Conservation (phyloP, 2,888 invertebrate species). For the Bruchidius siliquastri region DNA sequence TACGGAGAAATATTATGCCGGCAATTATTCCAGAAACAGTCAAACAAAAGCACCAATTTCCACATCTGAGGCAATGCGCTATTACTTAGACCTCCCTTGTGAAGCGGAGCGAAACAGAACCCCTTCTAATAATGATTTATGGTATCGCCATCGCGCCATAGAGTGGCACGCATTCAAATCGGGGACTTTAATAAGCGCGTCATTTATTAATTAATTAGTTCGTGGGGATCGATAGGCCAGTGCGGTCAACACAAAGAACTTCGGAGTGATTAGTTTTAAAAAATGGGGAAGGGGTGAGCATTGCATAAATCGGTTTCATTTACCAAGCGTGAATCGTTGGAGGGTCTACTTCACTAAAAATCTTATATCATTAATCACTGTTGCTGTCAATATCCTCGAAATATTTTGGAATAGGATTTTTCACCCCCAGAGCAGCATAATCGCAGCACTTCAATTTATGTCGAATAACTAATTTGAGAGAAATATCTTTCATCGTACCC, state of each 20-base stretch:
- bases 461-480: too few relatives aligned
- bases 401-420: too few relatives aligned
- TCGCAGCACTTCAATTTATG: too few relatives aligned
- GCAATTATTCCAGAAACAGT: too few relatives aligned
- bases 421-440: too few relatives aligned
- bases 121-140: neutral
- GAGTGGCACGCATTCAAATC: neutral
- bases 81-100: too few relatives aligned
- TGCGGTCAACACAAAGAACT: too few relatives aligned
- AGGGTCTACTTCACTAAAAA: neutral
- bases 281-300: neutral
- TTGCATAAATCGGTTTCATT: neutral
- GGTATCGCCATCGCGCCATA: neutral
- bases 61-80: too few relatives aligned
- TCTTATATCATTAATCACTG: neutral
- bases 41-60: too few relatives aligned
- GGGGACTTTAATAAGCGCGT: neutral
- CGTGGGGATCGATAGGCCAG: neutral
- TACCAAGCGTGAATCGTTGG: neutral
- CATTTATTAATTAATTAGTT: neutral
- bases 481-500: too few relatives aligned
- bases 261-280: neutral
- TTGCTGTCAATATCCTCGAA: too few relatives aligned
- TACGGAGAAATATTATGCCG: too few relatives aligned
- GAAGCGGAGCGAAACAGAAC: neutral